Evolutionary conservation across 2,888 invertebrate species (phyloP).

Genomic region (Dione juno): DNA sequence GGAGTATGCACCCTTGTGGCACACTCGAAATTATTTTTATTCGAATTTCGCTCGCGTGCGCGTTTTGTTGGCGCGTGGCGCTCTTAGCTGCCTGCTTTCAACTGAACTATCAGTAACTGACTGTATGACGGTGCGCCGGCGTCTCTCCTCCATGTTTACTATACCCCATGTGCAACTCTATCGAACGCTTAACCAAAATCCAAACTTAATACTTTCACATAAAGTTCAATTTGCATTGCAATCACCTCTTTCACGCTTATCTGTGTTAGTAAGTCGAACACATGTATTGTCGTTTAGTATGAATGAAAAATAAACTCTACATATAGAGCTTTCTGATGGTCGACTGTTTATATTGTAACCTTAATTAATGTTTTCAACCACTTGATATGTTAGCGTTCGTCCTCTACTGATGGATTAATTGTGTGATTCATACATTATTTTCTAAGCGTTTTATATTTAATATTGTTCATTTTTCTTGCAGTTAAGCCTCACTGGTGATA

Average conservation of each 20-base stretch:
- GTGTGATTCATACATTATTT: constrained; percentile 60
- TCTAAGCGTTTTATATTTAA: constrained; percentile 22
- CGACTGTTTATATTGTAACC: constrained; percentile 73
- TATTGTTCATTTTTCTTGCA: constrained; percentile 27
- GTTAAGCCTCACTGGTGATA: constrained; percentile 14
- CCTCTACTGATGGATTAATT: constrained; percentile 56
- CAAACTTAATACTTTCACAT: constrained; percentile 44
- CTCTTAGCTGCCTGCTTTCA: constrained; percentile 65
- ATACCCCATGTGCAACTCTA: constrained; percentile 74
- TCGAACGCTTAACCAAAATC: constrained; percentile 58
- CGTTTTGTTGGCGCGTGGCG: constrained; percentile 66
- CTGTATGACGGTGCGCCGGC: constrained; percentile 67
- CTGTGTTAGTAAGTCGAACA: constrained; percentile 78
- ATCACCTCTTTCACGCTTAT: constrained; percentile 55
- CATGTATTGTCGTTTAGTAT: constrained; percentile 78
- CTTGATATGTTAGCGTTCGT: constrained; percentile 61
- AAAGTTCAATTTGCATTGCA: constrained; percentile 49
- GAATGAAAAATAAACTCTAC: constrained; percentile 79
- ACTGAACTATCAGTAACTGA: constrained; percentile 65
- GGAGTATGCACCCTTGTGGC: constrained; percentile 64
- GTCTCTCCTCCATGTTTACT: constrained; percentile 72
- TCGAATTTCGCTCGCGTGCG: constrained; percentile 67
- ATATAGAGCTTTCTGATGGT: constrained; percentile 76
- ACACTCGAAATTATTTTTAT: constrained; percentile 63
- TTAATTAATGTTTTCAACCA: constrained; percentile 77